Percentiles rank a stretch among this genome's conserved stretches.
phyloP scores from a whole-genome alignment of 2,888 invertebrate species.

The Acanthosepion esculentum region DNA sequence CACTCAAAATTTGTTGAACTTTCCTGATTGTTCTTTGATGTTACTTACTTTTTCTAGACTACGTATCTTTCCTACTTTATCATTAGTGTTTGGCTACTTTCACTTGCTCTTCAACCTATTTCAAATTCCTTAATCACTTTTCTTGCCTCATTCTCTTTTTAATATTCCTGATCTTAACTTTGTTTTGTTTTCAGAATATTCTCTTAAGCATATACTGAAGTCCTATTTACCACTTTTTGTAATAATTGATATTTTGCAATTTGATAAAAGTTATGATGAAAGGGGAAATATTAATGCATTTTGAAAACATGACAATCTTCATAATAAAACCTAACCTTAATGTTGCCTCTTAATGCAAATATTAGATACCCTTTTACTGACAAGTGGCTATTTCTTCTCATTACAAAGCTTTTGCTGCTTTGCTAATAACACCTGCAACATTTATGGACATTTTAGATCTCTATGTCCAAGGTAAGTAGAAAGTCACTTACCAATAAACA shows the following conservation, averaged over 20 bases:
- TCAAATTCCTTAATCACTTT: neutral
- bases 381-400: neutral
- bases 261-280: neutral
- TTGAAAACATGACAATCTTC: neutral
- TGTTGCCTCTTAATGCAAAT: neutral
- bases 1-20: too few relatives aligned
- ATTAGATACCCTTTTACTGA: neutral
- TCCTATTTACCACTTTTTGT: neutral
- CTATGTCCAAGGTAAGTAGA: slow-evolving; percentile 41
- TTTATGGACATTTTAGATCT: neutral
- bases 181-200: neutral
- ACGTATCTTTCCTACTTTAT: too few relatives aligned
- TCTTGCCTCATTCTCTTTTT: neutral
- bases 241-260: neutral
- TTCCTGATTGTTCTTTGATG: too few relatives aligned
- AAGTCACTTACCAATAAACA: neutral
- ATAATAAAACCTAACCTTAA: neutral
- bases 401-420: slow-evolving; percentile 33
- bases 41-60: too few relatives aligned
- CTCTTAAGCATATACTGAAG: neutral
- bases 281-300: neutral
- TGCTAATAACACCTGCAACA: neutral
- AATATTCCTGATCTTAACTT: too few relatives aligned
- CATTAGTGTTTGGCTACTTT: too few relatives aligned
- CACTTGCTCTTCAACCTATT: neutral